These are phyloP conservation scores for Salvelinus alpinus DNA, from an alignment of 2,113 vertebrate genomes.

Conservation along the genomic window DNA sequence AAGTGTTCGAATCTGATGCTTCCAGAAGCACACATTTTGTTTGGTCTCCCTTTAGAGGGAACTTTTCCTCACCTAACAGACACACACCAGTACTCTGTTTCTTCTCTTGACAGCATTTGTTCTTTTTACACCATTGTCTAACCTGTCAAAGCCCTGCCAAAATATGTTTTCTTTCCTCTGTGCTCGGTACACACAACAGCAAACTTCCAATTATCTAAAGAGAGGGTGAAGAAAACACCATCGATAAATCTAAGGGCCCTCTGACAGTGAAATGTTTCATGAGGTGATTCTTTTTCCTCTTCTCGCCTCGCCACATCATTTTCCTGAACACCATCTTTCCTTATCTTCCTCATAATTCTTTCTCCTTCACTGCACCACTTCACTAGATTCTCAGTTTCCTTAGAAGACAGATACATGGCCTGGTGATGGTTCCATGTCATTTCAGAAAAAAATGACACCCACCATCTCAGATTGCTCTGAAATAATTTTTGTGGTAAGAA, in stretches of 20 bases:
- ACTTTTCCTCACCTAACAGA: background rate
- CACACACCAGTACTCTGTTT: background rate
- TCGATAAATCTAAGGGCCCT: slow-evolving; percentile 62
- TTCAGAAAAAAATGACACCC: too few species aligned
- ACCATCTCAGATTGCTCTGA: too few species aligned
- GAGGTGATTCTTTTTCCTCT: slow-evolving; percentile 16
- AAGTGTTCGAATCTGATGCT: background rate
- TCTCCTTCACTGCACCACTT: slow-evolving; percentile 1
- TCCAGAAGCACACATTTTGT: background rate
- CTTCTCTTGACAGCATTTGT: slow-evolving; percentile 46
- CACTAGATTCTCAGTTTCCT: background rate
- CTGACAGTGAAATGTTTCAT: slow-evolving; percentile 61
- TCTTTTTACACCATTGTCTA: slow-evolving; percentile 48
- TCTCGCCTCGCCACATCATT: slow-evolving; percentile 25
- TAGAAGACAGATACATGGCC: slow-evolving; percentile 24
- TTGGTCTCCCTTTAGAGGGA: too few species aligned
- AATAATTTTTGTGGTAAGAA: too few species aligned
- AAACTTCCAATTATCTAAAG: slow-evolving; percentile 68
- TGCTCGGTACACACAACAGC: slow-evolving; percentile 36
- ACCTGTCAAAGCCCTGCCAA: slow-evolving; percentile 61
- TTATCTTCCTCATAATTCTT: slow-evolving; percentile 40
- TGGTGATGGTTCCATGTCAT: too few species aligned
- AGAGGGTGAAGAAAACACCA: slow-evolving; percentile 49
- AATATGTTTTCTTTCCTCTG: slow-evolving; percentile 59
- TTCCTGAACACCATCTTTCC: slow-evolving; percentile 32